Conservation (phyloP, 2,888 invertebrate genomes). For the Trachelus iudaicus region DNA sequence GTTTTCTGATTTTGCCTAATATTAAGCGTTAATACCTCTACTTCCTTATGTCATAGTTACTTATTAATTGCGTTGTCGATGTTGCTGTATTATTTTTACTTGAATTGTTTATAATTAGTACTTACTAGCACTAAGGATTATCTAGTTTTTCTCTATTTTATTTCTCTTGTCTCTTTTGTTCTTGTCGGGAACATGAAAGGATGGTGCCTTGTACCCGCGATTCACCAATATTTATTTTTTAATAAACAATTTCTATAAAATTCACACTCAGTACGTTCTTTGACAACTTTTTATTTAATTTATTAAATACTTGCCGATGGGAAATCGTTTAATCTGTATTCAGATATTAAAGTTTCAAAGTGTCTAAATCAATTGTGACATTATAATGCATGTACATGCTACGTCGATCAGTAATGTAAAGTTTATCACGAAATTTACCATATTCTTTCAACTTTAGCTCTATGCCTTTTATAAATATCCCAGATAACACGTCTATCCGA, state of each 20-base stretch:
- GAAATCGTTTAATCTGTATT: background rate
- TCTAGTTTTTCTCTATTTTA: background rate
- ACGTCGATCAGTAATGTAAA: no score
- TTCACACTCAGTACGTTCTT: background rate
- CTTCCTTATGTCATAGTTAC: background rate
- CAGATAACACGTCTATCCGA: no score
- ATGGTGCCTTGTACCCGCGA: constrained; percentile 14
- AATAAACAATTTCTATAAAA: constrained; percentile 13
- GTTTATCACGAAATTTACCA: no score
- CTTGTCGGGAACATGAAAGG: background rate
- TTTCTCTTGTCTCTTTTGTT: no score
- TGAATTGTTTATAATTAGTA: background rate
- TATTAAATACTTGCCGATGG: no score
- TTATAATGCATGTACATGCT: no score
- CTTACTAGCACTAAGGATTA: constrained; percentile 1
- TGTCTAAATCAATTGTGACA: no score
- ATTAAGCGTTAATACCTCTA: background rate
- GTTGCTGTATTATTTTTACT: background rate
- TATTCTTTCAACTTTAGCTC: no score
- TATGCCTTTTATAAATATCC: no score
- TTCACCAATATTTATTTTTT: constrained; percentile 17
- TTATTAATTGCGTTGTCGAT: background rate
- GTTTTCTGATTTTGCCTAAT: background rate
- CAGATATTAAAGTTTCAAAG: background rate
- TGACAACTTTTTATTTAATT: background rate